Evolutionary conservation across 2,797 vertebrate genomes (phyloP), one percentile per base, ranked within the genome.

Genomic region (Salmo trutta): DNA sequence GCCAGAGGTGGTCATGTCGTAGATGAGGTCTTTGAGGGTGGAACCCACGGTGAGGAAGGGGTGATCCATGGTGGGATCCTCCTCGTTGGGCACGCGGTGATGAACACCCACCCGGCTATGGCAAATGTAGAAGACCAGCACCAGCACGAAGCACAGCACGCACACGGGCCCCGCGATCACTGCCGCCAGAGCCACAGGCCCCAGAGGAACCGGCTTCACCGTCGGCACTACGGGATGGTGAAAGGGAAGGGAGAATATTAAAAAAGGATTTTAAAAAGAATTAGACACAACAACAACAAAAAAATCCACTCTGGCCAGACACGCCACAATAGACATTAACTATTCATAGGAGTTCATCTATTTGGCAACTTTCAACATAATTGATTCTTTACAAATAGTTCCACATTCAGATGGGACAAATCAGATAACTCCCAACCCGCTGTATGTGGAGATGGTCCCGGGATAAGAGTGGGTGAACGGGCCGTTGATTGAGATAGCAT

Each of bases 1-100:
- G 51, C 98, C 97, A 0, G 97, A 99, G 47, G 98, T 99, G 81
- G 97, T 99, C 97, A 99, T 98, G 91, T 99, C 98, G 21, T 98
- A 99, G 93, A 99, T 99, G 81, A 99, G 95, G 90, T 99, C 97
- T 91, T 99, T 99, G 75, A 99, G 93, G 0, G 98, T 99, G 66
- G 97, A 97, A 73, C 98, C 97, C 77, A 98, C 97, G 0, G 96
- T 97, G 90, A 99, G 98, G 85, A 98, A 99, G 53, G 97, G 97
- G 47, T 97, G 97, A 88, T 99, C 97, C 86, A 98, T 90, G 0
- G 95, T 94, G 29, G 97, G 97, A 86, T 99, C 98, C 86, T 99
- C 98, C 89, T 99, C 98, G 0, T 95, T 98, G 80, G 97, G 98
- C 83, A 99, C 98, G 0, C 97, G 95, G 75, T 98, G 97, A 88